phyloP scores from a whole-genome alignment of 2,113 vertebrate species.

The Thymallus thymallus region DNA sequence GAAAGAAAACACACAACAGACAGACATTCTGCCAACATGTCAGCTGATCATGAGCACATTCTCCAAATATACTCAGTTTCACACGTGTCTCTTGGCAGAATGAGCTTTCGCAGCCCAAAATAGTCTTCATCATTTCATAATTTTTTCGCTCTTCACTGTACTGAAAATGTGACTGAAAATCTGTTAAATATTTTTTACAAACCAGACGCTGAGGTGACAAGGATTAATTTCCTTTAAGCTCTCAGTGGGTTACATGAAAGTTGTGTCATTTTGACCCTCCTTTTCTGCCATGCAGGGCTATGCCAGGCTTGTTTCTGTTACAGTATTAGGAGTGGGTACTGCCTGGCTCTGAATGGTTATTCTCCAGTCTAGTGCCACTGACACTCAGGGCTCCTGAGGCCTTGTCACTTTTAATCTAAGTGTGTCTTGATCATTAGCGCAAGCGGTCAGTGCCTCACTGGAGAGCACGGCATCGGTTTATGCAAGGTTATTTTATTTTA shows the following conservation, averaged over 20 bases:
- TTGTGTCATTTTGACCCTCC: neutral
- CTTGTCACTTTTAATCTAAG: slow-evolving; percentile 39
- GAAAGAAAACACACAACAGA: slow-evolving; percentile 42
- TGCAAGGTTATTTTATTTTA: slow-evolving; percentile 33
- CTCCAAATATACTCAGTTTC: slow-evolving; percentile 52
- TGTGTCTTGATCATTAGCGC: slow-evolving; percentile 14
- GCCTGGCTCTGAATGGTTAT: neutral
- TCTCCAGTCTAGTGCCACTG: neutral
- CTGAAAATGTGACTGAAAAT: slow-evolving; percentile 4
- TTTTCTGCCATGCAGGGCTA: neutral
- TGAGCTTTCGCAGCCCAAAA: slow-evolving; percentile 24
- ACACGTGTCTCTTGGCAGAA: slow-evolving; percentile 37
- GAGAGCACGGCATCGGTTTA: slow-evolving; percentile 25
- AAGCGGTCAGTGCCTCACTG: slow-evolving; percentile 20
- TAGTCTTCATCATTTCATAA: slow-evolving; percentile 15
- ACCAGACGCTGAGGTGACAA: slow-evolving; percentile 1
- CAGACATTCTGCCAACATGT: slow-evolving; percentile 60
- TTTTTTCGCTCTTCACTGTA: slow-evolving; percentile 12
- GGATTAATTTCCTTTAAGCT: neutral
- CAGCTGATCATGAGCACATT: slow-evolving; percentile 51
- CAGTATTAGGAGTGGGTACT: too few species aligned
- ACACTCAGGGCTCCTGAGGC: slow-evolving; percentile 5
- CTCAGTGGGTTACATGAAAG: neutral
- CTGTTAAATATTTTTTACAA: slow-evolving; percentile 17
- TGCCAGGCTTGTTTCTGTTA: neutral